Evolutionary conservation across 2,797 vertebrate species (phyloP).

Genomic region (Gorsachius magnificus): DNA sequence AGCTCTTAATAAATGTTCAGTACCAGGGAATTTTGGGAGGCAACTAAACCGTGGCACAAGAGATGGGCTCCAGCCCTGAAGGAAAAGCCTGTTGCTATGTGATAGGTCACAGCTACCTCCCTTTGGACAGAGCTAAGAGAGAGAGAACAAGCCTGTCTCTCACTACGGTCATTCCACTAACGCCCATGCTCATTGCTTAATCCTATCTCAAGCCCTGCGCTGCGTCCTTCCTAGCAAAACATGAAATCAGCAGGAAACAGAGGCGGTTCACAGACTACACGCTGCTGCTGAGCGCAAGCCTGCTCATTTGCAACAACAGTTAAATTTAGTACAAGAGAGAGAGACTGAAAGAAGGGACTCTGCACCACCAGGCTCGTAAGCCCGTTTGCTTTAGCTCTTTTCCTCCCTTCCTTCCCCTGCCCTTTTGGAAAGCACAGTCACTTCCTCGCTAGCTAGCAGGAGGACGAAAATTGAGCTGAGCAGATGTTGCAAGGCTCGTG

Average conservation of each 20-base stretch:
- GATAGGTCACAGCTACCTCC: background rate
- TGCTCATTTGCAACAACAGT: background rate
- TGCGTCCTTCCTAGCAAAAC: background rate
- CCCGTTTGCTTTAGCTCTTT: background rate
- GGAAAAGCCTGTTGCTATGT: background rate
- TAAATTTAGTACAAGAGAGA: background rate
- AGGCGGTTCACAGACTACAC: background rate
- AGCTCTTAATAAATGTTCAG: background rate
- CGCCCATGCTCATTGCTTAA: background rate
- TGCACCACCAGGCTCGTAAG: background rate
- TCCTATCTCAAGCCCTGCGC: background rate
- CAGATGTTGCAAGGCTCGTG: background rate
- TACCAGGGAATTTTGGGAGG: background rate
- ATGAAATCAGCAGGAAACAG: slow-evolving; percentile 66
- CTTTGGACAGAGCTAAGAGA: background rate
- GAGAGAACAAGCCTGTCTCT: background rate
- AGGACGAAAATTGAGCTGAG: background rate
- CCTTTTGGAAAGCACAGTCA: slow-evolving; percentile 5
- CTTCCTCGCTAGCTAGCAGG: background rate
- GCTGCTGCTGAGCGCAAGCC: background rate
- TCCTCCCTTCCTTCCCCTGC: background rate
- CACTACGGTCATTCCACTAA: background rate
- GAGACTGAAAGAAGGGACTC: background rate
- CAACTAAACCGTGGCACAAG: background rate
- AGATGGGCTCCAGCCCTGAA: background rate